phyloP scores from a whole-genome alignment of 1,140 invertebrate species.

The Atopsyche davidsoni region DNA sequence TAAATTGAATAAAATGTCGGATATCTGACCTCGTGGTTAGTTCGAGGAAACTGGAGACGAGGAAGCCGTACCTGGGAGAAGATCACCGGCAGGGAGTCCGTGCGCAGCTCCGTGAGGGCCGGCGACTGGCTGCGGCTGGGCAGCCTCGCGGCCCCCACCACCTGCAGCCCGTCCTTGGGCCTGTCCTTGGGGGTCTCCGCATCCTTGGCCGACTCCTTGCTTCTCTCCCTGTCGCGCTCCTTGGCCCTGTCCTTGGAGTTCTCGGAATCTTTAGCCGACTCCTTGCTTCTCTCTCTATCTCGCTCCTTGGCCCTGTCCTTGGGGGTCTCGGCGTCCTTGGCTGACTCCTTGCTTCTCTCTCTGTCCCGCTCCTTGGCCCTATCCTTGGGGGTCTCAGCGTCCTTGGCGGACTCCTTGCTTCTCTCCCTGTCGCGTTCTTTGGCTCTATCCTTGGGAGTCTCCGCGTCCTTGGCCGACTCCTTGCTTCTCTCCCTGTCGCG shows the following conservation, averaged over 20 bases:
- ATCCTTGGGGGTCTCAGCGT: constrained; percentile 1
- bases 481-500: constrained; percentile 16
- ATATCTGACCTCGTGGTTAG: too few species aligned
- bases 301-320: constrained; percentile 8
- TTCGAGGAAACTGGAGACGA: too few species aligned
- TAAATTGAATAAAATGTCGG: too few species aligned
- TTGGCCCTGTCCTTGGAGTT: not conserved
- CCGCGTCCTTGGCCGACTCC: constrained; percentile 6
- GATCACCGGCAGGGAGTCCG: constrained; percentile 39
- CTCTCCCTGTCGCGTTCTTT: constrained; percentile 13
- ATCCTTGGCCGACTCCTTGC: not conserved
- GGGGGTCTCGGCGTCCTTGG: constrained; percentile 3
- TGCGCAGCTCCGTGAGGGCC: constrained; percentile 37
- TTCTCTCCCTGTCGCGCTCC: constrained; percentile 8
- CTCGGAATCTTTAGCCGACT: constrained; percentile 4
- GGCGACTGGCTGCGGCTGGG: constrained; percentile 46
- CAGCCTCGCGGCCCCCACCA: constrained; percentile 38
- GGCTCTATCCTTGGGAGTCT: not conserved
- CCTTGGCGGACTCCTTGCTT: constrained; percentile 8
- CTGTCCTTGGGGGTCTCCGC: not conserved
- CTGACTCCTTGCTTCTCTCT: constrained; percentile 2
- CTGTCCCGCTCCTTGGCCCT: not conserved
- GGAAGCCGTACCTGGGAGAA: constrained; percentile 10
- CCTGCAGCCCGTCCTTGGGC: constrained; percentile 18
- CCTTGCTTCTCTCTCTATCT: constrained; percentile 13